These are phyloP conservation scores for Oreonectes daqikongensis DNA, from an alignment of 2,797 vertebrate genomes.

Conservation along the genomic window DNA sequence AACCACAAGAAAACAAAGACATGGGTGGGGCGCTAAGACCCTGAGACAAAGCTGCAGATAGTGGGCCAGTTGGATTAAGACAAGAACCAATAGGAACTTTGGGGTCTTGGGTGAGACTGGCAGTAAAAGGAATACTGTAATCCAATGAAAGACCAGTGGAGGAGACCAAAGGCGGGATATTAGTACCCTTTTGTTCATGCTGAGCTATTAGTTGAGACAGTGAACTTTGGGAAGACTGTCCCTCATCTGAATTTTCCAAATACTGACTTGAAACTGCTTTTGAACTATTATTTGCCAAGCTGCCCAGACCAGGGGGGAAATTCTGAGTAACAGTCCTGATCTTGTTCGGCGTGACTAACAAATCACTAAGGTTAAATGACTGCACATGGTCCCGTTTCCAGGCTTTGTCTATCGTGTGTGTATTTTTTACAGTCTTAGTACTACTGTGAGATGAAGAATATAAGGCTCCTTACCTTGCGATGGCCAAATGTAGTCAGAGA, in stretches of 20 bases:
- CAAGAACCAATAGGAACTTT: conserved; percentile 1
- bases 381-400: conserved; percentile 6
- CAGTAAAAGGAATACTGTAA: conserved; percentile 5
- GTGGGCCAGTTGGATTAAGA: conserved; percentile 45
- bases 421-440: conserved; percentile 57
- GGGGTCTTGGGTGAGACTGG: neutral
- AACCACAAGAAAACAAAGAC: conserved; percentile 53
- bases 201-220: conserved; percentile 73
- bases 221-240: conserved; percentile 53
- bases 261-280: conserved; percentile 13
- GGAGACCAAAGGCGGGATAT: conserved; percentile 11
- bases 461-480: conserved; percentile 99
- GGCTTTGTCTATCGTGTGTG: conserved; percentile 56
- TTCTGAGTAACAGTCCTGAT: conserved; percentile 43
- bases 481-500: conserved; percentile 87
- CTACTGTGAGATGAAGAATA: conserved; percentile 77
- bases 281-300: neutral
- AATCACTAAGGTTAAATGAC: conserved; percentile 62
- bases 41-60: conserved; percentile 46
- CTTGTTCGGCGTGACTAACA: conserved; percentile 62
- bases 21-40: conserved; percentile 56
- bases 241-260: neutral
- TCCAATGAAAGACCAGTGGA: conserved; percentile 10
- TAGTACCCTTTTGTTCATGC: conserved; percentile 61
- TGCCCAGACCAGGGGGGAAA: conserved; percentile 17